Base-by-base conservation (phyloP, 2,888 invertebrate genomes). In the Podotricha telesiphe region DNA sequence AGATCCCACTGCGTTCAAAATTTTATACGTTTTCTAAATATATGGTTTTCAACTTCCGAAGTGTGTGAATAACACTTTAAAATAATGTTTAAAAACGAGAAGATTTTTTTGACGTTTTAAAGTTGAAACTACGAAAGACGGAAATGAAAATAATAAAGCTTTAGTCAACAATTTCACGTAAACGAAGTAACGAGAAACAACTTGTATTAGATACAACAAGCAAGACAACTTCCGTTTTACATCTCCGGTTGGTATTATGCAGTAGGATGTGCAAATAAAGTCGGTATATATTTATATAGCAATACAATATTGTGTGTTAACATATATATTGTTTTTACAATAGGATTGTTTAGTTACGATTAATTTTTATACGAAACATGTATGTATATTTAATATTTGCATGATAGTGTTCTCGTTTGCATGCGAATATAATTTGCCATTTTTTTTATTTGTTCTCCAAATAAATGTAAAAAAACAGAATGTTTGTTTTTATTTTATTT, bases 371-470 rank as follows among this genome's bases (percentile, higher is more conserved):
- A 80, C 74, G 77, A 76, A 79, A 81, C 84, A 79, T 80, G 78
- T 72, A 70, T 75, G 86, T 86, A 86, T 59, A 34, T 62, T 22
- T 48, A 86, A 85, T 82, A 86, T 86, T 75, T 90, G 91, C 90
- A 91, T 90, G 91, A 80, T 80, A 81, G 87, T 86, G 88, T 89
- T 90, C 82, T 68, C 81, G 83, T 86, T 87, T 89, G 90, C 90
- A 91, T 91, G 90, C 82, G 80, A 81, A 79, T 79, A 78, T 82
- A 70, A 80, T 80, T 82, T 83, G 79, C 80, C 80, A 82, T 84
- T 80, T 80, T 79, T 79, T 79, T 79, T 78, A 75, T 71, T 74
- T 77, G 76, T 77, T 77, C 75, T 74, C 69, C 73, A 74, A 78
- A 80, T 79, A 79, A 78, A 80, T 72, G 73, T 76, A 74, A 78